Conservation (phyloP, 2,888 invertebrate genomes). For the Masnerella sp. region DNA sequence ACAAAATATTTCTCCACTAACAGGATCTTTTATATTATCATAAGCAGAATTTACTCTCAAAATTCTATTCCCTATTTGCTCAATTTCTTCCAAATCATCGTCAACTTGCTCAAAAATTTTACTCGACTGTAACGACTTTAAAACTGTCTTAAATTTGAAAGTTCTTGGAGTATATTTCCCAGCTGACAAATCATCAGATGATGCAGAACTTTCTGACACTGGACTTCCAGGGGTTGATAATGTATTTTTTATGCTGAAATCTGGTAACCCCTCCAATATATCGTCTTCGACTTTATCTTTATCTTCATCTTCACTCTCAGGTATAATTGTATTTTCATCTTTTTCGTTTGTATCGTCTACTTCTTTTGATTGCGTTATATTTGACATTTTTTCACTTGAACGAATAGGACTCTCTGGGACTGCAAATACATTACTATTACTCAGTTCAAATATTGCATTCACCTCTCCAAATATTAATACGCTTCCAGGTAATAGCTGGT, state of each 20-base stretch:
- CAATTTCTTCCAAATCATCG: slow-evolving; percentile 41
- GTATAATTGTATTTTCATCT: neutral
- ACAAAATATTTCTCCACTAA: neutral
- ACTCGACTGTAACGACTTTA: slow-evolving; percentile 8
- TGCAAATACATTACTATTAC: neutral
- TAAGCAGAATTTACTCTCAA: slow-evolving; percentile 46
- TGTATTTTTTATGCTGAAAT: slow-evolving; percentile 37
- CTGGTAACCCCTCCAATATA: slow-evolving; percentile 33
- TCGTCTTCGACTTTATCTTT: slow-evolving; percentile 31
- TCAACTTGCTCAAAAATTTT: slow-evolving; percentile 45
- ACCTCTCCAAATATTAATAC: slow-evolving; percentile 23
- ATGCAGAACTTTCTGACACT: slow-evolving; percentile 11
- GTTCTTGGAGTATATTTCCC: slow-evolving; percentile 16
- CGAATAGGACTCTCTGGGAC: too few relatives aligned
- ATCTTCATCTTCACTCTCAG: slow-evolving; percentile 32
- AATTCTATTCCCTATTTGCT: slow-evolving; percentile 30
- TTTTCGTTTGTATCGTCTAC: neutral
- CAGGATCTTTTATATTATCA: slow-evolving; percentile 23
- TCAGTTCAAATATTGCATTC: slow-evolving; percentile 15
- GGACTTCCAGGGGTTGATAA: slow-evolving; percentile 42
- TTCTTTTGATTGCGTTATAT: too few relatives aligned
- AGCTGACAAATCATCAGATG: neutral
- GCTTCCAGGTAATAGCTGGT: slow-evolving; percentile 29
- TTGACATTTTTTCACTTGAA: too few relatives aligned
- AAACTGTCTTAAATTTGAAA: slow-evolving; percentile 41